Base-by-base conservation (phyloP, 2,888 invertebrate genomes). In the Escarpia spicata region DNA sequence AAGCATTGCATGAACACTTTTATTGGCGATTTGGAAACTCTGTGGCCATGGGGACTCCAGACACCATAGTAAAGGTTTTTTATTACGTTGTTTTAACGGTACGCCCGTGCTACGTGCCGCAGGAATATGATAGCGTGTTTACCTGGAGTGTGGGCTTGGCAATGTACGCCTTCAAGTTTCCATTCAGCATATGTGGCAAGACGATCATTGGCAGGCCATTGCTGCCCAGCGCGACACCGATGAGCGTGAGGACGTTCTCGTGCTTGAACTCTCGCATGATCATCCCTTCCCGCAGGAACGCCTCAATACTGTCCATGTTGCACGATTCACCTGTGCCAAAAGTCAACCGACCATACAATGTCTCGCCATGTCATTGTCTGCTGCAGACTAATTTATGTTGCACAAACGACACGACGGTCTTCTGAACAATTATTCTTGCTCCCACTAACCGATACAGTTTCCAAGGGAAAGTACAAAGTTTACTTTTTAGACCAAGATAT, bases 121-220 rank as follows among this genome's bases (percentile, higher is more conserved):
- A 52, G 6, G 52, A 52, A 52, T 0, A 52, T 52, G 52, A 52
- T 19, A 26, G n/a, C n/a, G 75, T n/a, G 19, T n/a, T 96, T 12
- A 96, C 96, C 37, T 93, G 94, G 60, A 95, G 93, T 3, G 94
- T 92, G 43, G 95, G 94, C 45, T 95, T 92, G 9, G 94, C 92
- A 60, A 96, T 94, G 93, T 95, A 96, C 3, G 94, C 94, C 58
- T 95, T 93, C 10, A 95, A 93, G 91, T 96, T 96, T 60, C 96
- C 97, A 92, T 96, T 95, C 43, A 94, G 94, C 96, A 97, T 97
- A 94, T 95, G 97, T 43, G 96, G 96, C 58, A 96, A 96, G 91
- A 97, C 95, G 90, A 97, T 96, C 94, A 96, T 96, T 12, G 97
- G 97, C 52, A 95, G 94, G 2, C 95, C 94, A 26, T 95, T 95